These are phyloP conservation scores for Simalia tracyae DNA, from an alignment of 2,797 vertebrate species.

Conservation along the genomic window DNA sequence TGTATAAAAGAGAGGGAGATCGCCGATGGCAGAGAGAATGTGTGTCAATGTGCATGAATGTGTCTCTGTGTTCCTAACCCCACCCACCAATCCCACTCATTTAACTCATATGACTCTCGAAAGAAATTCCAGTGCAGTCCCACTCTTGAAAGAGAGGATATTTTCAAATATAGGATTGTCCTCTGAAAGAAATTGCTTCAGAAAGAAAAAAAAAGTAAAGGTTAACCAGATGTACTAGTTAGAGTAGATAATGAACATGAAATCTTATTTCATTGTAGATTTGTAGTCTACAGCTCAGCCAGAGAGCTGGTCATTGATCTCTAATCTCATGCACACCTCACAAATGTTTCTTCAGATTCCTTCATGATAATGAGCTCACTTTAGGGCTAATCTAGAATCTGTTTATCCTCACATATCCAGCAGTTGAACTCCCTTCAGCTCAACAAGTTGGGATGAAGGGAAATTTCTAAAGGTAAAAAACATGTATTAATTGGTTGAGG, in stretches of 20 bases:
- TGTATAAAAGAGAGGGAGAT: background rate
- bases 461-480: background rate
- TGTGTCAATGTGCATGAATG: background rate
- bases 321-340: conserved; percentile 12
- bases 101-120: background rate
- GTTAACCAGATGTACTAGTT: conserved; percentile 23
- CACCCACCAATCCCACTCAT: background rate
- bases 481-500: background rate
- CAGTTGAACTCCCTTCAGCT: too few species aligned
- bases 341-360: conserved; percentile 14
- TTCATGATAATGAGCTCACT: conserved; percentile 8
- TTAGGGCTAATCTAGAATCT: conserved; percentile 45
- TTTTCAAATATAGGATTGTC: background rate
- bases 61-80: background rate
- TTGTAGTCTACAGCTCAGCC: background rate
- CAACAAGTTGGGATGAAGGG: background rate
- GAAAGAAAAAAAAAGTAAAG: background rate
- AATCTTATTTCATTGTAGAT: conserved; percentile 23
- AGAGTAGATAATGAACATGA: conserved; percentile 17
- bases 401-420: background rate
- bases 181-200: background rate
- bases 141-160: background rate
- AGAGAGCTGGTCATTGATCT: conserved; percentile 15
- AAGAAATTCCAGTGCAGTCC: background rate
- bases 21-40: background rate